Percentiles rank a stretch among this genome's conserved stretches.
phyloP scores from a whole-genome alignment of 2,113 vertebrate species.

The Struthio camelus region DNA sequence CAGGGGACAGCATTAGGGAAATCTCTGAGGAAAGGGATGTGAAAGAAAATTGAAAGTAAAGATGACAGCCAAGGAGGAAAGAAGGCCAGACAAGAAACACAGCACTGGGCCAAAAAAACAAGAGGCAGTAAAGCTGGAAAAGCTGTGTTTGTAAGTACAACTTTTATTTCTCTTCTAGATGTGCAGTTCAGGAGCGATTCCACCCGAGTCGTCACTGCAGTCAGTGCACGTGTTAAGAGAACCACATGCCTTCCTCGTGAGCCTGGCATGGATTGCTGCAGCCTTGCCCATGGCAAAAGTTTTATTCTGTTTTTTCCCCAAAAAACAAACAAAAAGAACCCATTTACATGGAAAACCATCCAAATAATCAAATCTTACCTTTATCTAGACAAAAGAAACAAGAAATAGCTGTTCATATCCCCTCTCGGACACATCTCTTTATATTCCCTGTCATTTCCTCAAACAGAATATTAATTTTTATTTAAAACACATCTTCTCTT shows the following conservation, averaged over 20 bases:
- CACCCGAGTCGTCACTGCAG: neutral
- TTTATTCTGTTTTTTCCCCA: neutral
- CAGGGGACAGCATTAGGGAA: neutral
- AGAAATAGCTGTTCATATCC: neutral
- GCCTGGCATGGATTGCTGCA: neutral
- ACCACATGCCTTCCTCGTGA: accelerated
- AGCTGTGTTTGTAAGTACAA: neutral
- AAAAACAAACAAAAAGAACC: neutral
- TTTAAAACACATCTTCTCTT: neutral
- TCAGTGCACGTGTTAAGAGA: neutral
- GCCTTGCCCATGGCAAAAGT: neutral
- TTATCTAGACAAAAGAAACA: neutral
- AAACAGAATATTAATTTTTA: neutral
- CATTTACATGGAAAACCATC: neutral
- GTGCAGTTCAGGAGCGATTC: neutral
- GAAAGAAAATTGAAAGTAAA: neutral
- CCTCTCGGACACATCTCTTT: neutral
- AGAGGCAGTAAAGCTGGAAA: neutral
- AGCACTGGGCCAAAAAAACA: neutral
- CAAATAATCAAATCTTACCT: neutral
- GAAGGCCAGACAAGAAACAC: neutral
- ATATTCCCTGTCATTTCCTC: neutral
- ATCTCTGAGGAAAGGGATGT: neutral
- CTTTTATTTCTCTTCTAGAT: neutral
- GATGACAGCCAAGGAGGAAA: neutral